A percentile compares a stretch with the other conserved stretches of the same genome.
Evolutionary conservation across 2,888 invertebrate species (phyloP).

Genomic region (Lapara coniferarum): DNA sequence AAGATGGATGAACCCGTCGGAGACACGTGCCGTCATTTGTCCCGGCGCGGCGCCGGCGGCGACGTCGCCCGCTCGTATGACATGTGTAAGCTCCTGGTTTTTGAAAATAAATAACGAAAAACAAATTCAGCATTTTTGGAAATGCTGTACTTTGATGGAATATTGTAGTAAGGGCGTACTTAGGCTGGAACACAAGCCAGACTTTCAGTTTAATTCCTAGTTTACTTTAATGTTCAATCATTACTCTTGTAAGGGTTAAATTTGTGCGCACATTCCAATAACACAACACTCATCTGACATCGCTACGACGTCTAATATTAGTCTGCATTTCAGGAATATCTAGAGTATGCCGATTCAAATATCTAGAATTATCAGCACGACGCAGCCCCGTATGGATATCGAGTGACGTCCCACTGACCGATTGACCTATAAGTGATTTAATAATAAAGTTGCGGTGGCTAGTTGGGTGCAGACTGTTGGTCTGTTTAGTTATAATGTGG

Average conservation of each 20-base stretch:
- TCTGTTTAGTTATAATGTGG: background rate
- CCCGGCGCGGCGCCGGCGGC: too few species aligned
- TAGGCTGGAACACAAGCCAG: too few species aligned
- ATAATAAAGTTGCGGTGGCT: background rate
- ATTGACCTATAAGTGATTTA: constrained; percentile 10
- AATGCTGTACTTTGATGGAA: too few species aligned
- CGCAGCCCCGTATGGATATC: background rate
- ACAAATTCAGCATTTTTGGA: too few species aligned
- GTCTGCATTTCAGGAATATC: background rate
- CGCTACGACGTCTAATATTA: too few species aligned
- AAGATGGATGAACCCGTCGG: constrained; percentile 11
- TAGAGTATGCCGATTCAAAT: background rate
- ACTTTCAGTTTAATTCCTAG: too few species aligned
- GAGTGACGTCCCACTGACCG: constrained; percentile 18
- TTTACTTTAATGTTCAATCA: background rate
- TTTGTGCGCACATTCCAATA: too few species aligned
- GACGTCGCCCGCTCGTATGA: too few species aligned
- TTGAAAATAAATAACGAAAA: background rate
- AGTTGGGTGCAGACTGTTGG: background rate
- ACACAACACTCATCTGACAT: too few species aligned
- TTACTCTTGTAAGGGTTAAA: too few species aligned
- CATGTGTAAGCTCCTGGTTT: background rate
- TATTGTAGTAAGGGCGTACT: too few species aligned
- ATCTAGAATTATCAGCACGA: background rate
- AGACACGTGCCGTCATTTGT: background rate